Evolutionary conservation across 2,113 vertebrate species (phyloP), one percentile per base, ranked within the genome.

Genomic region (Hystrix cristata): DNA sequence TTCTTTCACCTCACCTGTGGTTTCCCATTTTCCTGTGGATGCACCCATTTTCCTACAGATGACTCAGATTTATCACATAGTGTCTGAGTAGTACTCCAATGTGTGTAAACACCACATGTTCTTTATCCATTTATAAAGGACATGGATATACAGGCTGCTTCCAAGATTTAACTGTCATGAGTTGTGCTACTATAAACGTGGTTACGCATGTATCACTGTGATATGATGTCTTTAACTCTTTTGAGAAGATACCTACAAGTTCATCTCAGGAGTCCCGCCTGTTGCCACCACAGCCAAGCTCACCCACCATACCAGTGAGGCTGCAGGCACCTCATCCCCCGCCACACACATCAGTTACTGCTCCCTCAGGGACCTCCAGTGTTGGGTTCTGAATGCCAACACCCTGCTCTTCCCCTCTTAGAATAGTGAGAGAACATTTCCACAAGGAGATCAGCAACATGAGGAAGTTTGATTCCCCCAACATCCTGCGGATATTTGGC

Each of bases 401-500:
- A 38, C 76, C 81, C 9, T 34, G n/a, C 29, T 89, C 81, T 88
- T n/a, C 64, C 62, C 92, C 31, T 79, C 12, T 7, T 94, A 99
- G 99, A 51, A 82, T 95, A 31, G 95, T 99, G 91, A 98, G 98
- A 64, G 76, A 87, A 0, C 89, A 98, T 92, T 99, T 99, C 25
- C 78, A 97, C 4, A 99, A 99, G 34, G 99, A 99, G 92, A 97
- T 99, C 87, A 97, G 98, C 81, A 99, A 99, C 72, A 99, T 99
- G 99, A 99, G 98, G 97, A 99, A 98, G 81, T 99, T 99, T 92
- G 99, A 99, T 89, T 99, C 99, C 0, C 99, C 99, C 43, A 99
- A 99, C 91, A 99, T 99, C 94, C 98, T 99, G 85, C 98, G 99
- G 78, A 99, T 99, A 98, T 99, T 99, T 0, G 99, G 99, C 46